Percentiles rank a stretch among this genome's conserved stretches.
Evolutionary conservation across 1,140 invertebrate genomes (phyloP).

Genomic region (Diplogasteroides magnus): DNA sequence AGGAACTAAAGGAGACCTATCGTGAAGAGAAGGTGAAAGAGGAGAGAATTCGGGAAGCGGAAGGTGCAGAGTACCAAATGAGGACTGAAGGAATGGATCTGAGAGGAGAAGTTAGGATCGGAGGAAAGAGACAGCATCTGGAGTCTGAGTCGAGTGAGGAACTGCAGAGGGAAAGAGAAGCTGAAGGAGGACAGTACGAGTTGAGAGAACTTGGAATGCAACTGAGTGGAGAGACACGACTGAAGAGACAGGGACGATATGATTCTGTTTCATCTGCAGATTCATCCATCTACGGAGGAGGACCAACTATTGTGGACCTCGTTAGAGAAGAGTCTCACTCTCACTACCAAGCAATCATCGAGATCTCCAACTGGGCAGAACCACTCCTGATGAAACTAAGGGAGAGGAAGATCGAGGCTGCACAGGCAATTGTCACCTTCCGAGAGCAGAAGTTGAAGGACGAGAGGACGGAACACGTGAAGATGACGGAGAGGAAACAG

Average conservation of each 20-base stretch:
- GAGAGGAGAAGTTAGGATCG: constrained; percentile 22
- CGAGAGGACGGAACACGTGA: neutral
- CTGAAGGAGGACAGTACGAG: constrained; percentile 31
- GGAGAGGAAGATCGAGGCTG: neutral
- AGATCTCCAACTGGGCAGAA: constrained; percentile 19
- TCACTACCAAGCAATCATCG: constrained; percentile 25
- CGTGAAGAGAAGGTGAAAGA: constrained; percentile 14
- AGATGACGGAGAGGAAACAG: neutral
- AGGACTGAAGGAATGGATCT: constrained; percentile 23
- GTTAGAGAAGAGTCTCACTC: constrained; percentile 34
- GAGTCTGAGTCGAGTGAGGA: constrained; percentile 33
- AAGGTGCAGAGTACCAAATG: constrained; percentile 32
- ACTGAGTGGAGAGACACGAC: constrained; percentile 16
- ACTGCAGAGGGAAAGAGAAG: constrained; percentile 23
- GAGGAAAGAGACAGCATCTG: constrained; percentile 14
- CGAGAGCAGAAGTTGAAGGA: neutral
- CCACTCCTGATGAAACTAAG: constrained; percentile 6
- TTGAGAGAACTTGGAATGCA: constrained; percentile 17
- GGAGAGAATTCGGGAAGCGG: constrained; percentile 20
- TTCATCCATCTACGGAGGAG: constrained; percentile 21
- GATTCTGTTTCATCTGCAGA: constrained; percentile 32
- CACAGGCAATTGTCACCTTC: neutral
- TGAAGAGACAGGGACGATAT: constrained; percentile 18
- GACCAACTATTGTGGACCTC: constrained; percentile 32
- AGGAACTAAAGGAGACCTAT: neutral